Evolutionary conservation across 1,140 invertebrate genomes (phyloP).

Genomic region (Nasonia longicornis): DNA sequence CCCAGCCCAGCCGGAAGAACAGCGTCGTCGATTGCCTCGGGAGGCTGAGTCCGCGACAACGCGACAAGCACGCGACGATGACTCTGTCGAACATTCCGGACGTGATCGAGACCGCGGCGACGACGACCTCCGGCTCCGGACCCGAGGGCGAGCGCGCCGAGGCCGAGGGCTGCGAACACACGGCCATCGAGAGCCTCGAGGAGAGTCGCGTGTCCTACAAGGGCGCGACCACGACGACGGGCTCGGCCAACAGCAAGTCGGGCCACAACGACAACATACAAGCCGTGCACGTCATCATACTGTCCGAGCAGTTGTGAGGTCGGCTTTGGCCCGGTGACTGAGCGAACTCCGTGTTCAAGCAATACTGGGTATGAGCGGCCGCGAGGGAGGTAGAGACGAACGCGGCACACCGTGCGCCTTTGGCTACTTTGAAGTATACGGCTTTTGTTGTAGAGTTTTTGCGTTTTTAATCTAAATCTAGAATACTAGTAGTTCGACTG

Average conservation of each 20-base stretch:
- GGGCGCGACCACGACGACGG: constrained; percentile 19
- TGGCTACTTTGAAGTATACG: constrained; percentile 9
- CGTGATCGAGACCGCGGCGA: constrained; percentile 55
- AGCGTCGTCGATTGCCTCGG: constrained; percentile 48
- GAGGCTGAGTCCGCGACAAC: constrained; percentile 49
- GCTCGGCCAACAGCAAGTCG: constrained; percentile 48
- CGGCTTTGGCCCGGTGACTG: background rate
- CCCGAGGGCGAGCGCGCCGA: constrained; percentile 64
- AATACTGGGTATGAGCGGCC: constrained; percentile 40
- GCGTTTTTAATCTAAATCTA: background rate
- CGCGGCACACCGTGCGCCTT: constrained; percentile 5
- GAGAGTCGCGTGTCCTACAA: constrained; percentile 59
- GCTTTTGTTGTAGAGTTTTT: too few species aligned
- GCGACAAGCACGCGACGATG: constrained; percentile 49
- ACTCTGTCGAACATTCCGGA: constrained; percentile 55
- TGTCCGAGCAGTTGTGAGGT: constrained; percentile 67
- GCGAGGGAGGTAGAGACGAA: background rate
- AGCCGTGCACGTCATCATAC: constrained; percentile 66
- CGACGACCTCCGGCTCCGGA: background rate
- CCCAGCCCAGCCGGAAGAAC: background rate
- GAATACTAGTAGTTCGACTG: background rate
- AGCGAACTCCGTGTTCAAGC: constrained; percentile 47
- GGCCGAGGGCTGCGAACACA: constrained; percentile 66
- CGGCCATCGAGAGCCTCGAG: constrained; percentile 56
- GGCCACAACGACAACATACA: constrained; percentile 65